Conservation (phyloP, 1,140 invertebrate genomes). For the Subanguina moxae region DNA sequence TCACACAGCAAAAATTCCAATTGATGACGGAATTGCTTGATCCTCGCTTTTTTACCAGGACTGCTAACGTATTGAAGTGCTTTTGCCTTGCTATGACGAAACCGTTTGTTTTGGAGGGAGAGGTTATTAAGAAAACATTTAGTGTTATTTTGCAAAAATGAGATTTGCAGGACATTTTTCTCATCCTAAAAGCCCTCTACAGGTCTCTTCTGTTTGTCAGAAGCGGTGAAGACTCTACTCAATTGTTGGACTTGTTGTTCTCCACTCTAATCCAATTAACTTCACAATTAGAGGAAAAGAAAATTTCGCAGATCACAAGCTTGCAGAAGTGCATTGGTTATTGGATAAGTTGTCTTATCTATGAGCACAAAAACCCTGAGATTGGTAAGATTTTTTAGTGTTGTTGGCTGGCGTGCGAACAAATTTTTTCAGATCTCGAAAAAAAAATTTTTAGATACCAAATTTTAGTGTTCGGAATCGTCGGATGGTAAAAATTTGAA, state of each 20-base stretch:
- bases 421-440: no score
- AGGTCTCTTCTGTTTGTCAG: conserved; percentile 31
- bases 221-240: neutral
- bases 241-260: neutral
- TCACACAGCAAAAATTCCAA: conserved; percentile 23
- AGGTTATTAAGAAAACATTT: conserved; percentile 13
- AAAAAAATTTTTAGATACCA: no score
- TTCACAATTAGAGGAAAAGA: neutral
- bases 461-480: no score
- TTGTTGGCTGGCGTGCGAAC: no score
- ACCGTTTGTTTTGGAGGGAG: neutral
- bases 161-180: conserved; percentile 36
- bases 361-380: conserved; percentile 40
- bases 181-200: conserved; percentile 40
- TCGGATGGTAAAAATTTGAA: no score
- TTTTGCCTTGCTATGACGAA: conserved; percentile 30
- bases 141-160: conserved; percentile 1
- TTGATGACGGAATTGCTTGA: conserved; percentile 31
- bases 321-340: conserved; percentile 31
- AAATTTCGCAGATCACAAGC: neutral
- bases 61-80: conserved; percentile 30
- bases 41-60: conserved; percentile 26
- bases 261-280: neutral
- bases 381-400: conserved; percentile 40
- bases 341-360: conserved; percentile 42